Base-by-base conservation (phyloP, 2,113 vertebrate species). In the Plecturocebus donacophilus region DNA sequence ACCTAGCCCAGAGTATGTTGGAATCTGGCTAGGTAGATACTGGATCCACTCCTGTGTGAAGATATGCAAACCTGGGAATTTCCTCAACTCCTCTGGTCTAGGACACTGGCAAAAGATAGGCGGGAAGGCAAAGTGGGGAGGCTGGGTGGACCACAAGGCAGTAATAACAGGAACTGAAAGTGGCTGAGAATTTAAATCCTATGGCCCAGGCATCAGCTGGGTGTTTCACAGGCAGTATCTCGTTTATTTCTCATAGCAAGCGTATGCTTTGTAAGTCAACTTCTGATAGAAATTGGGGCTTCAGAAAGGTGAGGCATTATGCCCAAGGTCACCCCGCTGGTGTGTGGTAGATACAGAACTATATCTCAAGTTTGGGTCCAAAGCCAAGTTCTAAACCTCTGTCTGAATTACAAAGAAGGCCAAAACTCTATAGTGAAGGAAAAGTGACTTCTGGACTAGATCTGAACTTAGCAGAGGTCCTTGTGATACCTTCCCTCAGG, bases 351-450 rank as follows among this genome's bases (percentile, higher is more conserved):
- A 64, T 86, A 38, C 25, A 66, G 66, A 13, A 45, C 4, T 45
- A 16, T 58, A 90, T 61, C 58, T 19, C 38, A 94, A 77, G 42
- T 19, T 12, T 93, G 56, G 54, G 54, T 68, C 52, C 87, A 91
- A 81, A 82, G 56, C 49, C n/a, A 92, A 92, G 52, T 89, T 92
- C 58, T 92, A 82, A 91, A 81, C n/a, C 35, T n/a, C 54, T 68
- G 40, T 79, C 27, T 58, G n/a, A 9, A 75, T 17, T 42, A 32
- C 6, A 23, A 32, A 19, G 40, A 8, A 64, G 77, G 49, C 16
- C 71, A 84, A 35, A 87, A 85, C 19, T 40, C 17, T 61, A 64
- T 1, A 61, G 47, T 35, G 75, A 85, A 88, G 70, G 45, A 76
- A 70, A 91, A 47, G 13, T 27, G 32, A 91, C 47, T 19, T 66